phyloP scores from a whole-genome alignment of 2,113 vertebrate species.

The Embiotoca jacksoni region DNA sequence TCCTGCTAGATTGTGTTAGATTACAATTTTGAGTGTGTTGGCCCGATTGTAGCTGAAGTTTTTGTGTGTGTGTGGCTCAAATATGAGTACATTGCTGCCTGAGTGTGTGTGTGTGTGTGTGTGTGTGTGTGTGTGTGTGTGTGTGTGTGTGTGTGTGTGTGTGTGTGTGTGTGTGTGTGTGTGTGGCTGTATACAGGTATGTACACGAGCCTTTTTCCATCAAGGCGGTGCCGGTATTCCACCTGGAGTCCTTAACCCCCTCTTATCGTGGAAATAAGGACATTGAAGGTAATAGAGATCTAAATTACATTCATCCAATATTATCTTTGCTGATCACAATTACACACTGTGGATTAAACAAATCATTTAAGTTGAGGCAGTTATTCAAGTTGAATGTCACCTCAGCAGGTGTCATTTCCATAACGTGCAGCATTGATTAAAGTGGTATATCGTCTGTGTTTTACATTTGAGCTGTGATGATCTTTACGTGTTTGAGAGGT shows the following conservation, averaged over 20 bases:
- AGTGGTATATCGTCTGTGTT: slow-evolving; percentile 56
- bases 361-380: slow-evolving; percentile 65
- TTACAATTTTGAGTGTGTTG: slow-evolving; percentile 28
- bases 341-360: slow-evolving; percentile 71
- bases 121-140: background rate
- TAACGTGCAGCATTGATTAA: slow-evolving; percentile 61
- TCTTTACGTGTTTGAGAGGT: slow-evolving; percentile 20
- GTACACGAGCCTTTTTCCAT: slow-evolving; percentile 18
- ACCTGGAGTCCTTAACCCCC: slow-evolving; percentile 66
- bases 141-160: background rate
- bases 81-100: slow-evolving; percentile 5
- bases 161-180: background rate
- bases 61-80: slow-evolving; percentile 1
- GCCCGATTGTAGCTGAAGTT: slow-evolving; percentile 19
- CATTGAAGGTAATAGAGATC: slow-evolving; percentile 72
- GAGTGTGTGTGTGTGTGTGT: background rate
- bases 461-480: slow-evolving; percentile 33
- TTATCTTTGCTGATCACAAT: slow-evolving; percentile 75
- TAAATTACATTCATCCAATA: slow-evolving; percentile 74
- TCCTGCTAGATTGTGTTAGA: slow-evolving; percentile 22
- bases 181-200: slow-evolving; percentile 2
- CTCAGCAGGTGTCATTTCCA: slow-evolving; percentile 66
- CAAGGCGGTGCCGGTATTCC: slow-evolving; percentile 66
- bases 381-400: slow-evolving; percentile 76
- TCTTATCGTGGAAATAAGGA: slow-evolving; percentile 68